A percentile compares a stretch with the other conserved stretches of the same genome.
These are phyloP conservation scores for Chloroclystis v-ata DNA, from an alignment of 2,888 invertebrate species.

Conservation along the genomic window DNA sequence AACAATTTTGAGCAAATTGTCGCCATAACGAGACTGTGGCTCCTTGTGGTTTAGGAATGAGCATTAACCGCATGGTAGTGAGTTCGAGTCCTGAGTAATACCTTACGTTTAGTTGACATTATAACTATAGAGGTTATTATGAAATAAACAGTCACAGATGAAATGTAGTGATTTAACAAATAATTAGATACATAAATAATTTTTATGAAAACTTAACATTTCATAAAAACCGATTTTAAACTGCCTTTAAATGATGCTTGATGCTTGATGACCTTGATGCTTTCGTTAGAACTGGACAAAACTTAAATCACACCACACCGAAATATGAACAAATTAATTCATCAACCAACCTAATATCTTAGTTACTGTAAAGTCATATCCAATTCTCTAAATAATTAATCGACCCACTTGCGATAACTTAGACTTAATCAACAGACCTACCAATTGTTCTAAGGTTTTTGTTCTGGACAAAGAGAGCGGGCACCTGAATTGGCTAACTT, in stretches of 20 bases:
- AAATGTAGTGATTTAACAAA: too few relatives aligned
- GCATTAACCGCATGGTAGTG: constrained; percentile 15
- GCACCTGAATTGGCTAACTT: constrained; percentile 44
- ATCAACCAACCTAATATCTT: too few relatives aligned
- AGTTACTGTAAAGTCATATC: too few relatives aligned
- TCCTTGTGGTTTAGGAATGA: constrained; percentile 20
- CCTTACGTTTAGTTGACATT: background rate
- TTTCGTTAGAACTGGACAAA: too few relatives aligned
- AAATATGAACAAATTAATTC: too few relatives aligned
- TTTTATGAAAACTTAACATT: too few relatives aligned
- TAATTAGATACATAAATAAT: too few relatives aligned
- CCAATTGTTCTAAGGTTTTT: constrained; percentile 48
- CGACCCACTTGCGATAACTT: background rate
- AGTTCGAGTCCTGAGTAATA: background rate
- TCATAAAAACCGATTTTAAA: too few relatives aligned
- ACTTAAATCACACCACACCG: too few relatives aligned
- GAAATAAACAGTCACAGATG: background rate
- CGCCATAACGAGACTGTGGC: constrained; percentile 17
- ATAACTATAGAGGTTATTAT: background rate
- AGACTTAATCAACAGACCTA: constrained; percentile 50
- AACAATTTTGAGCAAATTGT: constrained; percentile 17
- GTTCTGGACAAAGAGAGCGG: constrained; percentile 47
- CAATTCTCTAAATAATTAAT: background rate
- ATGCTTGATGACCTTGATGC: too few relatives aligned
- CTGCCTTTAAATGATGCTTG: too few relatives aligned